Percentiles rank a stretch among this genome's conserved stretches.
Evolutionary conservation across 2,113 vertebrate species (phyloP).

Genomic region (Calonectris borealis): DNA sequence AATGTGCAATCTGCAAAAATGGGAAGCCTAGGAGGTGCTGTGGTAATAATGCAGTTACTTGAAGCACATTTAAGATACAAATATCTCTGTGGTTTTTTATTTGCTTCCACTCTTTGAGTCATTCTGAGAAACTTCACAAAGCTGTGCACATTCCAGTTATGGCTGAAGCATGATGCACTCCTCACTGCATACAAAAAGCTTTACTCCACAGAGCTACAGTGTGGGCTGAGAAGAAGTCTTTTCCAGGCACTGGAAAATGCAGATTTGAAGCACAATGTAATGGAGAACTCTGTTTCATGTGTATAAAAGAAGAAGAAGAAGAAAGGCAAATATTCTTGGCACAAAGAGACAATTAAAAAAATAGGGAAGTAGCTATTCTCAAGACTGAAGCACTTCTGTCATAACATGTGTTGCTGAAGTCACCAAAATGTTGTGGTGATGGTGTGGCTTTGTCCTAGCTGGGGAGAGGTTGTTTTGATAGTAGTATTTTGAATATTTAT

Average conservation of each 20-base stretch:
- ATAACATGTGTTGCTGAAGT: conserved; percentile 30
- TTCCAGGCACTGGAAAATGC: neutral
- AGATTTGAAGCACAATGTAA: neutral
- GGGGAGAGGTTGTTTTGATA: neutral
- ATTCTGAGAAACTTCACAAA: conserved; percentile 77
- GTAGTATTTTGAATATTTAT: neutral
- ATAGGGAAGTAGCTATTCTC: conserved; percentile 19
- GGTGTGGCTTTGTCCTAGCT: neutral
- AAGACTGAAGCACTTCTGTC: conserved; percentile 33
- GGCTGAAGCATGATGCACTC: conserved; percentile 17
- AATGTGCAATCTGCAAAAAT: conserved; percentile 90
- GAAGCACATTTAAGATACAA: conserved; percentile 87
- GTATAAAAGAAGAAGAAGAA: conserved; percentile 17
- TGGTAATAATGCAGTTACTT: conserved; percentile 93
- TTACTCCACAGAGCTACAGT: neutral
- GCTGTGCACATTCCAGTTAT: conserved; percentile 67
- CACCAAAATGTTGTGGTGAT: neutral
- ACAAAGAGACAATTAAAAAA: conserved; percentile 49
- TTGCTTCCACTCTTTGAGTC: conserved; percentile 76
- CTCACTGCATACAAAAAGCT: neutral
- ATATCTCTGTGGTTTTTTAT: conserved; percentile 84
- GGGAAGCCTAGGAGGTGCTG: conserved; percentile 84
- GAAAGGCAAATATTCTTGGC: conserved; percentile 10
- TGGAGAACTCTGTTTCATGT: neutral
- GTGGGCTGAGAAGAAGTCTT: neutral